These are phyloP conservation scores for Callosobruchus maculatus DNA, from an alignment of 2,888 invertebrate species.

Conservation along the genomic window DNA sequence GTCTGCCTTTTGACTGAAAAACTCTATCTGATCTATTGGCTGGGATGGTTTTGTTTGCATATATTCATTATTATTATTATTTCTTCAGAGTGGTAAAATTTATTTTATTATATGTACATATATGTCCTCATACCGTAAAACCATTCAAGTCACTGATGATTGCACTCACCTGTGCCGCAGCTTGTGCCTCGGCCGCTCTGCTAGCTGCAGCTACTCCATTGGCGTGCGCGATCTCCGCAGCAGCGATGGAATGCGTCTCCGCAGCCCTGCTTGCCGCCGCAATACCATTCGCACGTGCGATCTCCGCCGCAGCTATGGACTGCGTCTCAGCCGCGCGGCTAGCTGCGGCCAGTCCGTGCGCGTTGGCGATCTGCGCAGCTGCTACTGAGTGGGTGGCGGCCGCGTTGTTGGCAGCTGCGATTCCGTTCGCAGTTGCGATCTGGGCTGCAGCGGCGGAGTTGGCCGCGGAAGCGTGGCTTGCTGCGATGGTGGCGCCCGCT, in stretches of 20 bases:
- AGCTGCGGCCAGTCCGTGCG: conserved; percentile 10
- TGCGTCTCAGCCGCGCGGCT: conserved; percentile 11
- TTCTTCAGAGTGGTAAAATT: too few relatives aligned
- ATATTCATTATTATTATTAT: too few relatives aligned
- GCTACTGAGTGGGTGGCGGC: conserved; percentile 6
- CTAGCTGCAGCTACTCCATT: conserved; percentile 6
- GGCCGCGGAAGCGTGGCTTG: not conserved
- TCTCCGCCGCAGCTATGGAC: conserved; percentile 6
- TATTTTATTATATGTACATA: too few relatives aligned
- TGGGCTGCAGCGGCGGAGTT: conserved; percentile 1
- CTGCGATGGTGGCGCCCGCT: conserved; percentile 5
- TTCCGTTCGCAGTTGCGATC: not conserved
- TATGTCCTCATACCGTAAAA: too few relatives aligned
- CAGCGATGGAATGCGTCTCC: conserved; percentile 5
- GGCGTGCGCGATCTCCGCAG: conserved; percentile 8
- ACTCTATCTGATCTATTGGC: too few relatives aligned
- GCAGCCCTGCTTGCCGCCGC: conserved; percentile 8
- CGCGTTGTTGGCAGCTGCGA: conserved; percentile 5
- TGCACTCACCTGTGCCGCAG: conserved; percentile 9
- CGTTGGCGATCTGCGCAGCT: conserved; percentile 10
- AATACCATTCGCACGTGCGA: conserved; percentile 7
- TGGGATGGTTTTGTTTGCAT: too few relatives aligned
- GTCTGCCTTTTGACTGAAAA: too few relatives aligned
- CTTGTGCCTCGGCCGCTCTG: conserved; percentile 11
- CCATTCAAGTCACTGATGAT: too few relatives aligned